Evolutionary conservation across 1,140 invertebrate genomes (phyloP), one percentile per base, ranked within the genome.

Genomic region (Neoseiulus cucumeris): DNA sequence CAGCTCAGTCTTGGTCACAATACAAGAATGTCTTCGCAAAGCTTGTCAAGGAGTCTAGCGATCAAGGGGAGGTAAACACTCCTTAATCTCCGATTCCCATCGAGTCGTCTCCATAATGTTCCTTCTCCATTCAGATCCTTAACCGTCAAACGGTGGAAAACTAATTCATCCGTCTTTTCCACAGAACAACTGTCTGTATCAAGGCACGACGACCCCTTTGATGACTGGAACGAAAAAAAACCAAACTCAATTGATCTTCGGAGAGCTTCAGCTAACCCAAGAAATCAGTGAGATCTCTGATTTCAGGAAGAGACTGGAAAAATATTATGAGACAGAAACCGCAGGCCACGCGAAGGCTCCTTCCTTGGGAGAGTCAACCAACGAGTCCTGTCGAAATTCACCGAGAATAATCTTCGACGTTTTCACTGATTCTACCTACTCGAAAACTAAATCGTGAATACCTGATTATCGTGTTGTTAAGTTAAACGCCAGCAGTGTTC

Each of bases 141-240:
- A n/a, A n/a, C n/a, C n/a, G n/a, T n/a, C n/a, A n/a, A n/a, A n/a
- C n/a, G n/a, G n/a, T n/a, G n/a, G n/a, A n/a, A n/a, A n/a, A n/a
- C n/a, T n/a, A 39, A 47, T 47, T 14, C 6, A 5, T 17, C 17
- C 9, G 14, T 59, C 25, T 59, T 17, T 9, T 59, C 6, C 9
- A 2, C 22, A 59, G 51, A 14, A 33, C 14, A n/a, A 33, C 9
- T 12, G 25, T 33, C 22, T 59, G 17, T 59, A 59, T 25, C 1
- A 33, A 6, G 51, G 51, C 14, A 17, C 22, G 14, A 59, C 51
- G 4, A 59, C 25, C 25, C 51, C 51, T 6, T 2, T 59, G 51
- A 59, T 59, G 51, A 59, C 51, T 20, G 51, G 51, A 29, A 59
- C 51, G 25, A 59, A 59, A 59, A 33, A 33, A 2, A 59, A 59